These are phyloP conservation scores for Craterocephalus amniculus DNA, from an alignment of 2,797 vertebrate species.

Conservation along the genomic window DNA sequence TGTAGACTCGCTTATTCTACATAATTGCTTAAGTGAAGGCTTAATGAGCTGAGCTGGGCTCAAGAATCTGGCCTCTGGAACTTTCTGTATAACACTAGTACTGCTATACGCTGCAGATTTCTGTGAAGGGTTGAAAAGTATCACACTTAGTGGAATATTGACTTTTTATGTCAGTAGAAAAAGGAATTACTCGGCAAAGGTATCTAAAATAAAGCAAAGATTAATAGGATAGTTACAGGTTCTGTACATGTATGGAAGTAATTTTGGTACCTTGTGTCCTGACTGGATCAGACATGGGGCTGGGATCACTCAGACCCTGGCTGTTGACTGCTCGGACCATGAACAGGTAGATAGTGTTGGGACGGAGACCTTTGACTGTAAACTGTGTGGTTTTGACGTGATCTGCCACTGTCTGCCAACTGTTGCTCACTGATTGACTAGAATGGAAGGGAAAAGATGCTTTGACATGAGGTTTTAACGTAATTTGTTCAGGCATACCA, in stretches of 20 bases:
- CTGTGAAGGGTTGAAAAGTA: conserved; percentile 42
- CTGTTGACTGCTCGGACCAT: conserved; percentile 96
- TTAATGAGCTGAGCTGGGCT: conserved; percentile 69
- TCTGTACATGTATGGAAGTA: neutral
- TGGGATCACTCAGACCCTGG: conserved; percentile 96
- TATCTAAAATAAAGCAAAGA: neutral
- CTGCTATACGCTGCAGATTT: conserved; percentile 37
- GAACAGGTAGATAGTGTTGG: conserved; percentile 98
- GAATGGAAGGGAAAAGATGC: conserved; percentile 24
- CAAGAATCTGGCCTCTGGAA: conserved; percentile 64
- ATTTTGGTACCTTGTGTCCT: conserved; percentile 91
- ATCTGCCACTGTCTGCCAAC: conserved; percentile 98
- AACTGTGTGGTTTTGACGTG: conserved; percentile 92
- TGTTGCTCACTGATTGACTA: conserved; percentile 99
- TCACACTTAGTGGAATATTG: conserved; percentile 24
- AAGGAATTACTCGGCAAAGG: conserved; percentile 21
- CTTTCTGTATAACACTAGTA: conserved; percentile 43
- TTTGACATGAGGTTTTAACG: neutral
- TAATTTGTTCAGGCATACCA: neutral
- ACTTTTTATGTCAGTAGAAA: conserved; percentile 23
- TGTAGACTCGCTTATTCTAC: conserved; percentile 76
- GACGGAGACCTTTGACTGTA: conserved; percentile 91
- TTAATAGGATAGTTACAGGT: neutral
- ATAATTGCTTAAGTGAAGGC: conserved; percentile 73
- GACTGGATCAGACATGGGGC: conserved; percentile 96